Percentiles rank a stretch among this genome's conserved stretches.
Evolutionary conservation across 2,797 vertebrate species (phyloP).

Genomic region (Gymnodraco acuticeps): DNA sequence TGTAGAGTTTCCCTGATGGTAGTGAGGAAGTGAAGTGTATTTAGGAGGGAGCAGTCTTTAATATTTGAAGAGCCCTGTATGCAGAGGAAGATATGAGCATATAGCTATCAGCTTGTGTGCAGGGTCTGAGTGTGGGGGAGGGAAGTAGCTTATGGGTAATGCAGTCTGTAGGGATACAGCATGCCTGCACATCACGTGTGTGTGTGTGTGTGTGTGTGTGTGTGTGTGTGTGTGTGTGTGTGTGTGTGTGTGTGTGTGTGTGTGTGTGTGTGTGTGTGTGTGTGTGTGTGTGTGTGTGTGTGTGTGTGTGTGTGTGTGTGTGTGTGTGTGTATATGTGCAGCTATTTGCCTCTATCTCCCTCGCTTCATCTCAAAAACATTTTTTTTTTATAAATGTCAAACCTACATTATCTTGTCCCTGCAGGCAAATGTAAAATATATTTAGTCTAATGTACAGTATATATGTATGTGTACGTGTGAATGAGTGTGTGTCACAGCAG

Average conservation of each 20-base stretch:
- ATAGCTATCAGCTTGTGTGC: conserved; percentile 8
- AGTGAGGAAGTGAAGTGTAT: not conserved
- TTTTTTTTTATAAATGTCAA: conserved; percentile 61
- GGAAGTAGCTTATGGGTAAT: conserved; percentile 34
- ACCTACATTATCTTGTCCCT: conserved; percentile 38
- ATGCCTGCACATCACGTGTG: not conserved
- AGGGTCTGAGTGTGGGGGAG: conserved; percentile 40
- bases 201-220: too few species aligned
- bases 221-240: too few species aligned
- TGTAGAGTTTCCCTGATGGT: not conserved
- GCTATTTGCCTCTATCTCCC: not conserved
- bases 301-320: not conserved
- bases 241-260: too few species aligned
- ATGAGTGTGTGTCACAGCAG: not conserved
- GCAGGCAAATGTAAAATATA: conserved; percentile 33
- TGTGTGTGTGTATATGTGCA: not conserved
- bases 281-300: too few species aligned
- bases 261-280: too few species aligned
- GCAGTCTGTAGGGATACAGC: conserved; percentile 20
- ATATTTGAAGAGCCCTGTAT: conserved; percentile 10
- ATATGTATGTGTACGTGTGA: not conserved
- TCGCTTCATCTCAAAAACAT: conserved; percentile 16
- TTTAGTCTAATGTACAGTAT: conserved; percentile 1
- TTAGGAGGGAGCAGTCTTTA: not conserved
- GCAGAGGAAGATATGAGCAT: conserved; percentile 16